phyloP scores from a whole-genome alignment of 2,113 vertebrate species.

The Pantherophis guttatus region DNA sequence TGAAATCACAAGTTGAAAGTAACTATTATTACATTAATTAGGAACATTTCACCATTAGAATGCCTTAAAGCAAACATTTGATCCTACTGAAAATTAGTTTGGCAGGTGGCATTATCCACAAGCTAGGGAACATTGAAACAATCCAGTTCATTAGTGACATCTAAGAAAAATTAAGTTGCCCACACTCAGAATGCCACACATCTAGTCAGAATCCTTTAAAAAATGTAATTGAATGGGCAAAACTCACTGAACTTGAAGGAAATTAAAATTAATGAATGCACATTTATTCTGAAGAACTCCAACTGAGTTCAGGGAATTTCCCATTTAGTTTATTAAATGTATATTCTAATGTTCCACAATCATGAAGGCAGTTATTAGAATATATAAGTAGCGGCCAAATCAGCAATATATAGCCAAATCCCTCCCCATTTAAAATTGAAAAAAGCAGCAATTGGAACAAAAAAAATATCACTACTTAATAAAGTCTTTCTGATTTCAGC shows the following conservation, averaged over 20 bases:
- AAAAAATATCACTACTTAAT: not conserved
- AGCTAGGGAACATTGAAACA: not conserved
- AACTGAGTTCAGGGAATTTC: not conserved
- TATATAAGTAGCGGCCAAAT: not conserved
- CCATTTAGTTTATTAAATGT: not conserved
- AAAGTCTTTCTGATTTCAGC: not conserved
- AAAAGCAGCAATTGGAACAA: not conserved
- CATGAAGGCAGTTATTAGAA: not conserved
- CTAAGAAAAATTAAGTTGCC: not conserved
- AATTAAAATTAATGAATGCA: not conserved
- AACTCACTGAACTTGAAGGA: not conserved
- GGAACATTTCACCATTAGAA: slow-evolving; percentile 11
- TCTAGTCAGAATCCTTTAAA: not conserved
- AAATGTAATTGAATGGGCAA: not conserved
- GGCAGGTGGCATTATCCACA: not conserved
- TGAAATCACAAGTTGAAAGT: not conserved
- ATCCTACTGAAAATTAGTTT: not conserved
- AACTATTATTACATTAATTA: slow-evolving; percentile 11
- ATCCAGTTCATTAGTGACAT: not conserved
- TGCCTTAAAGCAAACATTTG: not conserved
- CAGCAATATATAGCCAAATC: not conserved
- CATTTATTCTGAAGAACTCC: not conserved
- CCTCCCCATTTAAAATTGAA: not conserved
- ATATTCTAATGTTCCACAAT: not conserved
- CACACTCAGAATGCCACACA: not conserved